Base-by-base conservation (phyloP, 2,113 vertebrate species). In the Phyllostomus hastatus region DNA sequence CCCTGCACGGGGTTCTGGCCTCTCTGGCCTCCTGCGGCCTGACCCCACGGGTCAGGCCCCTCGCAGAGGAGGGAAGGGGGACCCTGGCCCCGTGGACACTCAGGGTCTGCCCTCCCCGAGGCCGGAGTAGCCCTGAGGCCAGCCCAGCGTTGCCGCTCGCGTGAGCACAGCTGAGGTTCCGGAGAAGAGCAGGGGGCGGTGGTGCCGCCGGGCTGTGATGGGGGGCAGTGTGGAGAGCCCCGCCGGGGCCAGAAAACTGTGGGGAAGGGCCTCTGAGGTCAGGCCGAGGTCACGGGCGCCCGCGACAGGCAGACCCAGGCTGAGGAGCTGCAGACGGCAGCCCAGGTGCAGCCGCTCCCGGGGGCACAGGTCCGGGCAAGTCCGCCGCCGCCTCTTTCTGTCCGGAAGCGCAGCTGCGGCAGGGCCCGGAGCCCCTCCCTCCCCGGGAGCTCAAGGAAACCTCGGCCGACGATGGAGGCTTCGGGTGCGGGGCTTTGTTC, bases 311-410 rank as follows among this genome's bases (percentile, higher is more conserved):
- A 28, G 24, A 59, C 20, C 96, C 82, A 50, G 96, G 98, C 93
- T 50, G 79, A 90, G 17, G 24, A 59, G 12, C 54, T 3, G 9
- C 16, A 5, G 50, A 97, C 90, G 97, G 41, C 11, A 95, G 96
- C 97, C 96, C 97, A 98, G 97, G 96, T 97, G 97, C 95, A 95
- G 98, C 95, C 95, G 97, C 95, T 97, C 97, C 95, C 76, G 89
- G 94, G 95, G 92, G 90, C 66, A 70, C 97, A 97, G 97, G 98
- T 98, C 98, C 96, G 52, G 86, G 97, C 98, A 98, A 95, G 98
- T 95, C 97, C 61, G 61, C 82, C 84, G 87, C 76, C 28, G 85
- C 95, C 41, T 12, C 17, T 54, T 93, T 93, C 93, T 95, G 90
- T 76, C 96, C 85, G 93, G 97, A 98, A 98, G 98, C 81, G 95